Evolutionary conservation across 2,888 invertebrate genomes (phyloP).

Genomic region (Troides aeacus): DNA sequence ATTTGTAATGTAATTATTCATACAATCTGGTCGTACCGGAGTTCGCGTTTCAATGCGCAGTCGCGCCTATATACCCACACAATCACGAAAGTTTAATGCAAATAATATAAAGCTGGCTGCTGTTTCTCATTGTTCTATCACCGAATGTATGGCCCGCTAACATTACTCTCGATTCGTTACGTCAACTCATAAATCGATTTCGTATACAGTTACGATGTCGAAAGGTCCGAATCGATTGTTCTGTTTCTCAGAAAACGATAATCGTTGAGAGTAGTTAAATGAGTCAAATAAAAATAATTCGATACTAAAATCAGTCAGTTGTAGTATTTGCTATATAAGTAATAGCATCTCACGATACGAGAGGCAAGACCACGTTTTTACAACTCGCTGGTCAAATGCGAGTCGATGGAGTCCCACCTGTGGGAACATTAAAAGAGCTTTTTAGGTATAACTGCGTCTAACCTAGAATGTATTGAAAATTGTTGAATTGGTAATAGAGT

Average conservation of each 20-base stretch:
- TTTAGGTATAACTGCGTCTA: no score
- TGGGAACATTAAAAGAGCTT: no score
- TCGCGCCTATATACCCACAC: conserved; percentile 57
- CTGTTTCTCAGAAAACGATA: conserved; percentile 37
- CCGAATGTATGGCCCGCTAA: conserved; percentile 41
- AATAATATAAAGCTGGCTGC: conserved; percentile 46
- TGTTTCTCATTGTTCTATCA: conserved; percentile 43
- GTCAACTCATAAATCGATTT: conserved; percentile 45
- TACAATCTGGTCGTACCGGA: conserved; percentile 67
- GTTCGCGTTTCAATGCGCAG: conserved; percentile 50
- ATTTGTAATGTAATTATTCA: conserved; percentile 19
- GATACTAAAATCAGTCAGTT: background rate
- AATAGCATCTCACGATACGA: background rate
- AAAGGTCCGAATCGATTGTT: conserved; percentile 47
- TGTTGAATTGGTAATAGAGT: no score
- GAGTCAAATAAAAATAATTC: conserved; percentile 12
- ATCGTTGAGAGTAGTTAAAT: conserved; percentile 23
- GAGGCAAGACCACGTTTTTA: no score
- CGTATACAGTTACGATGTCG: conserved; percentile 47
- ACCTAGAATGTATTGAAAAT: no score
- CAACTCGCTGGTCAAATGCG: no score
- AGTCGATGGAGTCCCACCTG: no score
- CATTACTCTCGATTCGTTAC: conserved; percentile 37
- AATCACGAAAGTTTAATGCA: conserved; percentile 42
- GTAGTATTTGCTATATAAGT: background rate